phyloP scores from a whole-genome alignment of 2,113 vertebrate genomes.

The Guaruba guarouba region DNA sequence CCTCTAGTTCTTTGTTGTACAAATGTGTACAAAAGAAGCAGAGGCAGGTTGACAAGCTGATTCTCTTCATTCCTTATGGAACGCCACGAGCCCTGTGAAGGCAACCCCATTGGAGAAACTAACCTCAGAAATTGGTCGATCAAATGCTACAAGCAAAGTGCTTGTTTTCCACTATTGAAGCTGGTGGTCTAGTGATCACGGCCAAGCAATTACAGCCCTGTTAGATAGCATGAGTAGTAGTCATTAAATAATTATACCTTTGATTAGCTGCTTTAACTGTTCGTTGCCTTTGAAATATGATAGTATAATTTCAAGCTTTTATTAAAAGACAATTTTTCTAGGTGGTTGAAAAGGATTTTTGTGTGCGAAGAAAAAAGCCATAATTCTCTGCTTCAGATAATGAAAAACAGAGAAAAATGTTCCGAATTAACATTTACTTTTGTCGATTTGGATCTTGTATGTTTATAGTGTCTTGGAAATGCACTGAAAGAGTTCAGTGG shows the following conservation, averaged over 20 bases:
- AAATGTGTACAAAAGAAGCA: background rate
- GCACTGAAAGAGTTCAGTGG: background rate
- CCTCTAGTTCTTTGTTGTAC: background rate
- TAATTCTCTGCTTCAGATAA: conserved; percentile 53
- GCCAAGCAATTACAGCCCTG: conserved; percentile 69
- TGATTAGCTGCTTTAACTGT: conserved; percentile 75
- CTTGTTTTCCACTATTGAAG: conserved; percentile 43
- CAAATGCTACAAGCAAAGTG: conserved; percentile 44
- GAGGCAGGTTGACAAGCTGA: background rate
- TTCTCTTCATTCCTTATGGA: background rate
- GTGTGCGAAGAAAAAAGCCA: conserved; percentile 39
- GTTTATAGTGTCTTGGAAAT: conserved; percentile 28
- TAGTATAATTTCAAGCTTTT: conserved; percentile 75
- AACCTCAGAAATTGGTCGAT: conserved; percentile 18
- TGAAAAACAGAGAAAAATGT: conserved; percentile 48
- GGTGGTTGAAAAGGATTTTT: conserved; percentile 67
- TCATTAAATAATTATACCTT: conserved; percentile 80
- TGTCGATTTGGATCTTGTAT: background rate
- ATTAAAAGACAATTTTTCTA: conserved; percentile 73
- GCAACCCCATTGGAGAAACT: background rate
- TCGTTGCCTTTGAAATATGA: conserved; percentile 82
- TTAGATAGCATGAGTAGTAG: conserved; percentile 43
- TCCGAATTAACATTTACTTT: conserved; percentile 61
- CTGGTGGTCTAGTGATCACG: conserved; percentile 80
- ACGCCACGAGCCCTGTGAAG: background rate